Percentiles rank a stretch among this genome's conserved stretches.
phyloP scores from a whole-genome alignment of 2,113 vertebrate species.

The Ardeotis arabs region DNA sequence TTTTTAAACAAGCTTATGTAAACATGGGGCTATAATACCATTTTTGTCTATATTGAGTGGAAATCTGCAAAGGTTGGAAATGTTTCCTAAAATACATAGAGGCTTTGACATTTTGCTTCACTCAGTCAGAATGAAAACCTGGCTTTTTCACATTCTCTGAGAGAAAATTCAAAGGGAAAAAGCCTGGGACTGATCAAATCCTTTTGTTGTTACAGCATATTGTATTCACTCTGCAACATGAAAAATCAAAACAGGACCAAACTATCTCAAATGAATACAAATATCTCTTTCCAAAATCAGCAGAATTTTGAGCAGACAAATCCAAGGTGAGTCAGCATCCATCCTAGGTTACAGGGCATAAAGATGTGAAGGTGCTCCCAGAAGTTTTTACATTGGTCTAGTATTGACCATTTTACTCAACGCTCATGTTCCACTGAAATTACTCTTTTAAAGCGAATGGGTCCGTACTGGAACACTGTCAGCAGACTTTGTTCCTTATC shows the following conservation, averaged over 20 bases:
- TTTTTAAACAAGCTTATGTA: background rate
- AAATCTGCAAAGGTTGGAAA: background rate
- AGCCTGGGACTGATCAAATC: background rate
- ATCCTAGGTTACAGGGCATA: background rate
- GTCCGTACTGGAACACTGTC: background rate
- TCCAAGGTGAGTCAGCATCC: background rate
- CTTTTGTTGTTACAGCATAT: background rate
- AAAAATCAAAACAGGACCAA: background rate
- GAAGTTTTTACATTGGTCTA: background rate
- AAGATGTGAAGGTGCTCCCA: background rate
- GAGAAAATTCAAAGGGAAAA: background rate
- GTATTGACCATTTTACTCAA: background rate
- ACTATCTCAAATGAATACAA: background rate
- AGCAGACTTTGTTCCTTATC: background rate
- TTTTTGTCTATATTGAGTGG: background rate
- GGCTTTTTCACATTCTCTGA: background rate
- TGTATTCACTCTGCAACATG: background rate
- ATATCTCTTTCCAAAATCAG: background rate
- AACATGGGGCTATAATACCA: background rate
- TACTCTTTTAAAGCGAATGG: background rate
- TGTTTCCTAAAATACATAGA: background rate
- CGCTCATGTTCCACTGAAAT: background rate
- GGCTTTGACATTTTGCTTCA: background rate
- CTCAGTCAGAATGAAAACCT: background rate
- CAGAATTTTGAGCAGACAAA: background rate